phyloP scores from a whole-genome alignment of 2,888 invertebrate species.

The Rhogogaster chlorosoma region DNA sequence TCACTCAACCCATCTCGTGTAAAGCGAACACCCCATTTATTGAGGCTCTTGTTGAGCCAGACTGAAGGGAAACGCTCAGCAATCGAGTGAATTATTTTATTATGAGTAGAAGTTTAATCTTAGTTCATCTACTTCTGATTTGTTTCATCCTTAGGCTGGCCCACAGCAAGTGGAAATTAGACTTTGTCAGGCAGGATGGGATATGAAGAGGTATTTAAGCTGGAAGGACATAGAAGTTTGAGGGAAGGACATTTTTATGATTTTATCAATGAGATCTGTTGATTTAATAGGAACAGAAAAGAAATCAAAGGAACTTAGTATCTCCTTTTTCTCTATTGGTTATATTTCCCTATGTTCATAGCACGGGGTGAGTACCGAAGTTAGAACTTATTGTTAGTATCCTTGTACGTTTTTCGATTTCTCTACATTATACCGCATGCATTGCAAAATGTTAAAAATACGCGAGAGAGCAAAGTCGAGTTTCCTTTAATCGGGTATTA shows the following conservation, averaged over 20 bases:
- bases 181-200: constrained; percentile 27
- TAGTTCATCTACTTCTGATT: background rate
- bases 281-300: background rate
- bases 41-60: background rate
- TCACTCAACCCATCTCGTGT: constrained; percentile 37
- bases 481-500: background rate
- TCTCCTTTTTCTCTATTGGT: too few species aligned
- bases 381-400: too few species aligned
- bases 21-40: background rate
- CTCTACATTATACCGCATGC: background rate
- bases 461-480: background rate
- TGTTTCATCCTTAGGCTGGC: constrained; percentile 1
- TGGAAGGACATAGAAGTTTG: background rate
- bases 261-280: background rate
- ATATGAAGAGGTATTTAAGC: background rate
- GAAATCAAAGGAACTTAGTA: background rate
- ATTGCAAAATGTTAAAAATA: too few species aligned
- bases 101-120: background rate
- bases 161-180: background rate
- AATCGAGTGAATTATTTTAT: background rate
- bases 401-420: background rate
- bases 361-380: too few species aligned
- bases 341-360: too few species aligned
- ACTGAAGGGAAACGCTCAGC: background rate
- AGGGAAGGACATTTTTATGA: background rate